A percentile compares a stretch with the other conserved stretches of the same genome.
Conservation (phyloP, 2,888 invertebrate species). For the Spilosoma lubricipeda region DNA sequence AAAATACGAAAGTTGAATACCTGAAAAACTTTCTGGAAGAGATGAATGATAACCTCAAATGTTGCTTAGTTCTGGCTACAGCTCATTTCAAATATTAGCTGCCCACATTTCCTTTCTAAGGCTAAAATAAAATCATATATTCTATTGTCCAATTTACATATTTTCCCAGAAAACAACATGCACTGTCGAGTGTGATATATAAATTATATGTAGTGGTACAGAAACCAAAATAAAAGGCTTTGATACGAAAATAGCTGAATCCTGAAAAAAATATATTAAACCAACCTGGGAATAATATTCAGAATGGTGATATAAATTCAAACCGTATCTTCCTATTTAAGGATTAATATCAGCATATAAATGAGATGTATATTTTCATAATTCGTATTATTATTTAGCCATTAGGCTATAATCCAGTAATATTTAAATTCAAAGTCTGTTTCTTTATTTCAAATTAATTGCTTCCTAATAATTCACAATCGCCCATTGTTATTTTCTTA, state of each 20-base stretch:
- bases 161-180: neutral
- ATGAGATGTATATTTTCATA: neutral
- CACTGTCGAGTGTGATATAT: neutral
- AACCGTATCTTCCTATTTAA: neutral
- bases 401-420: neutral
- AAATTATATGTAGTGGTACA: no score
- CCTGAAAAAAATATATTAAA: neutral
- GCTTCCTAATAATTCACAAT: neutral
- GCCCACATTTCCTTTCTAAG: neutral
- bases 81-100: neutral
- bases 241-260: neutral
- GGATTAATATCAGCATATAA: neutral
- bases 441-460: no score
- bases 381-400: neutral
- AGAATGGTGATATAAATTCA: no score
- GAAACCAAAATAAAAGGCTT: no score
- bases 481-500: neutral
- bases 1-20: neutral
- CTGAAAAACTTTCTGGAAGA: neutral
- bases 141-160: neutral
- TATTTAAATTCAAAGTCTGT: neutral
- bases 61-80: neutral
- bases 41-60: neutral
- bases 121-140: neutral
- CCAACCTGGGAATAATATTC: neutral